Percentiles rank a stretch among this genome's conserved stretches.
Conservation (phyloP, 2,888 invertebrate genomes). For the Nematopogon swammerdamellus region DNA sequence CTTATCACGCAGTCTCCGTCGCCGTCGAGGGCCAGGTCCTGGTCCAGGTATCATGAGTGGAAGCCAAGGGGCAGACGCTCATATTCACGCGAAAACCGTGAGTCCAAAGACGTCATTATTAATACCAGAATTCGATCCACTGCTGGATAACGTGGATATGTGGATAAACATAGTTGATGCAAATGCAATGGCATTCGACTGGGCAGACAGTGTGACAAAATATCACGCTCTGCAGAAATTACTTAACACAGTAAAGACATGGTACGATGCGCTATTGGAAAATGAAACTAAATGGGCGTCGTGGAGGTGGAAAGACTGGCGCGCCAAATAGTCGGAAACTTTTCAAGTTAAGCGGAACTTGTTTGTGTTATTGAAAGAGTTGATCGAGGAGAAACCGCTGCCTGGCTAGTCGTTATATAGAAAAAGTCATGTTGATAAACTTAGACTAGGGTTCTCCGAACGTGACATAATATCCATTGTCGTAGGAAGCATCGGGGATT, state of each 20-base stretch:
- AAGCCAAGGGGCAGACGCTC: neutral
- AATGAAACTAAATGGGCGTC: constrained; percentile 15
- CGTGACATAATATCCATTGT: constrained; percentile 8
- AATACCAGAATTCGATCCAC: constrained; percentile 13
- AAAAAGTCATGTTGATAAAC: constrained; percentile 5
- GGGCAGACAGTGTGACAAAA: constrained; percentile 13
- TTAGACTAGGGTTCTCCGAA: constrained; percentile 6
- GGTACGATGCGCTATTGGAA: constrained; percentile 14
- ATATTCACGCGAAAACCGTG: neutral
- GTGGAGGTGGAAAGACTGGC: constrained; percentile 17
- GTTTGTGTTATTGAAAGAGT: constrained; percentile 3
- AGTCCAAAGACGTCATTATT: constrained; percentile 8
- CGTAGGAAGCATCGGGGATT: constrained; percentile 14
- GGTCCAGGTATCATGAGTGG: neutral
- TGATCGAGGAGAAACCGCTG: neutral
- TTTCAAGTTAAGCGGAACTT: constrained; percentile 13
- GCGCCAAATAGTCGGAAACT: constrained; percentile 12
- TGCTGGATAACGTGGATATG: constrained; percentile 11
- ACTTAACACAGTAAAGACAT: constrained; percentile 15
- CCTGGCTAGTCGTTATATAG: constrained; percentile 8
- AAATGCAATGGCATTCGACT: constrained; percentile 14
- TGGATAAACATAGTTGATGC: constrained; percentile 17
- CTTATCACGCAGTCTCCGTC: too few relatives aligned
- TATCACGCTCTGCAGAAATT: constrained; percentile 16
- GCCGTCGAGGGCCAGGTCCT: too few relatives aligned